Evolutionary conservation across 2,888 invertebrate species (phyloP).

Genomic region (Drosophila mimetica): DNA sequence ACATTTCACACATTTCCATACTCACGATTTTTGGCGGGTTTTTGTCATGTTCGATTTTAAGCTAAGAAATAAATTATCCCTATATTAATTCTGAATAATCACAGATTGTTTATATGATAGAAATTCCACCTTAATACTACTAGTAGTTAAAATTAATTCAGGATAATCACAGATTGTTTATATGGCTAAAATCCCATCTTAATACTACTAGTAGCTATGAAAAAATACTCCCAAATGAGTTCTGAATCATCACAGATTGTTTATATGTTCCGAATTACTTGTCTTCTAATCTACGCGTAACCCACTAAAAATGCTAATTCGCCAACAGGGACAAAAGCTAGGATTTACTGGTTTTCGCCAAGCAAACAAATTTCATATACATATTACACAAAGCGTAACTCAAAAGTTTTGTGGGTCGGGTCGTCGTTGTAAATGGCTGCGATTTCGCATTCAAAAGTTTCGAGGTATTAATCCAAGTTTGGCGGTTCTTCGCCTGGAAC

Average conservation of each 20-base stretch:
- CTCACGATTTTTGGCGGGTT: neutral
- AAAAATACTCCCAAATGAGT: no score
- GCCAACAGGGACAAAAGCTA: conserved; percentile 3
- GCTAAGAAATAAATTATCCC: no score
- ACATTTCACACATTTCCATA: neutral
- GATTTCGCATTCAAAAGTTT: conserved; percentile 15
- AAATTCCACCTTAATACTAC: no score
- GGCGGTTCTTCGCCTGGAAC: conserved; percentile 9
- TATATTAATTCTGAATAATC: no score
- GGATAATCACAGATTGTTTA: no score
- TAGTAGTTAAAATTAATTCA: no score
- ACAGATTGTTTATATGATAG: no score
- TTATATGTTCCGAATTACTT: no score
- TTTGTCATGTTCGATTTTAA: no score
- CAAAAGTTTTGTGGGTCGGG: conserved; percentile 7
- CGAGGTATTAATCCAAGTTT: conserved; percentile 17
- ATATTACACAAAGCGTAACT: conserved; percentile 5
- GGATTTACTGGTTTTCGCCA: conserved; percentile 2
- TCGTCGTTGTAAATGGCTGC: conserved; percentile 10
- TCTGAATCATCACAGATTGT: no score
- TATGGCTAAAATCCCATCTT: no score
- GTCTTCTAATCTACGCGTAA: neutral
- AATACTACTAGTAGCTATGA: no score
- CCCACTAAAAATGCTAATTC: conserved; percentile 17
- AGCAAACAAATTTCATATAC: neutral